Base-by-base conservation (phyloP, 2,113 vertebrate genomes). In the Leptobrachium leishanense region DNA sequence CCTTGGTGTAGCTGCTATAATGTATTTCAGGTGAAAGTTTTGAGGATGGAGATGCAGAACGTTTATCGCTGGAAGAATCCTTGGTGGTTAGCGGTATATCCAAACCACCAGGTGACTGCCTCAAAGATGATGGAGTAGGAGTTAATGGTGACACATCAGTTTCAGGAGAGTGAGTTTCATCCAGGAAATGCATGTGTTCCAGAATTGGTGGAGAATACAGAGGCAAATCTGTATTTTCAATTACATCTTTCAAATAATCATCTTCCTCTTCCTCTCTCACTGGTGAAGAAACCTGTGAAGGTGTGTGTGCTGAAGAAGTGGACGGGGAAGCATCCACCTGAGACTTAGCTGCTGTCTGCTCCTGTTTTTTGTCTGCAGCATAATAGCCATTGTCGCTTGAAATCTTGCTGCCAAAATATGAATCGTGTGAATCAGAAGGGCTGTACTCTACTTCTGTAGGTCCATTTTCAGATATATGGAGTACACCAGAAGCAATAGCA, bases 401-500 rank as follows among this genome's bases (percentile, higher is more conserved):
- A 64, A 85, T 84, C 62, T 92, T 92, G 77, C n/a, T 85, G 66
- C 86, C 84, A 84, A 91, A 89, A 84, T 67, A 90, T 57, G 90
- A 76, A 63, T 95, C 91, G 46, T 87, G 86, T 82, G 87, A 87
- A 63, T 96, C 94, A 59, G 92, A 93, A 76, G 96, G 96, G 68
- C 95, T 98, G 50, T 94, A 96, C 83, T 98, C 96, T 39, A 98
- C 93, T 88, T 99, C 97, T 0, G 96, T 98, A 0, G 95, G 97
- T 57, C 97, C 97, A 54, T 99, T 98, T 89, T 98, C 96, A 40
- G 95, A 95, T 82, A 96, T 93, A 82, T 92, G 92, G 39, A 93
- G 91, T 62, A 89, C 12, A 74, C 82, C 31, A 5, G 87, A 83
- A 80, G 92, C 91, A 73, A 85, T 5, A 39, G 89, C 84, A 65